Percentiles rank a stretch among this genome's conserved stretches.
phyloP scores from a whole-genome alignment of 2,113 vertebrate species.

The Grammomys dolichurus region DNA sequence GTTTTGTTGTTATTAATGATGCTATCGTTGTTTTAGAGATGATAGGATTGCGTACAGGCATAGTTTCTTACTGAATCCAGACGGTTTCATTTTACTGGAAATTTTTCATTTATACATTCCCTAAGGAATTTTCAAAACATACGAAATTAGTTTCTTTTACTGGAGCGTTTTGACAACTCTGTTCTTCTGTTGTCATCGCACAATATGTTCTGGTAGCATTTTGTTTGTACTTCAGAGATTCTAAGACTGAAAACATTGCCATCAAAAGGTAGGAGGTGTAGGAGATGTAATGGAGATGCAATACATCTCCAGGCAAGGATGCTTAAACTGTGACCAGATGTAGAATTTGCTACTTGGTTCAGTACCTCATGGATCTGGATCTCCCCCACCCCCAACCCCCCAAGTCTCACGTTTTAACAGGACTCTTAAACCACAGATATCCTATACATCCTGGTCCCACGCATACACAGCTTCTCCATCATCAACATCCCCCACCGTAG shows the following conservation, averaged over 20 bases:
- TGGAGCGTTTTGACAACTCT: slow-evolving; percentile 39
- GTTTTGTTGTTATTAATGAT: neutral
- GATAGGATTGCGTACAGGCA: neutral
- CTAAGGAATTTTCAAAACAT: slow-evolving; percentile 11
- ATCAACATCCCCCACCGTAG: neutral
- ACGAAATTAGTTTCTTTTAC: slow-evolving; percentile 35
- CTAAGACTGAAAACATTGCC: slow-evolving; percentile 38
- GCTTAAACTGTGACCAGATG: neutral
- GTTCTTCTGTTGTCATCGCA: slow-evolving; percentile 8
- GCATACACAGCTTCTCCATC: neutral
- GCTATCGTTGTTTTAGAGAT: neutral
- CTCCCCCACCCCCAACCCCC: neutral
- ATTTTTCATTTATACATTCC: neutral
- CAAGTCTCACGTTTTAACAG: neutral
- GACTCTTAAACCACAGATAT: neutral
- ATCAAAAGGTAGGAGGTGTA: slow-evolving; percentile 6
- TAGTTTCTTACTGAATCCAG: neutral
- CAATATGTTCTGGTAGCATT: slow-evolving; percentile 50
- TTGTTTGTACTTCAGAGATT: slow-evolving; percentile 35
- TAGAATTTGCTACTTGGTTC: neutral
- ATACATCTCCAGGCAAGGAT: neutral
- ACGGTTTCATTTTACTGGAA: neutral
- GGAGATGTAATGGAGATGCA: neutral
- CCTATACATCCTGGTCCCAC: neutral
- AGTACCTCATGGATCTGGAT: slow-evolving; percentile 9